Evolutionary conservation across 2,797 vertebrate genomes (phyloP), one percentile per base, ranked within the genome.

Genomic region (Clarias platycephalus): DNA sequence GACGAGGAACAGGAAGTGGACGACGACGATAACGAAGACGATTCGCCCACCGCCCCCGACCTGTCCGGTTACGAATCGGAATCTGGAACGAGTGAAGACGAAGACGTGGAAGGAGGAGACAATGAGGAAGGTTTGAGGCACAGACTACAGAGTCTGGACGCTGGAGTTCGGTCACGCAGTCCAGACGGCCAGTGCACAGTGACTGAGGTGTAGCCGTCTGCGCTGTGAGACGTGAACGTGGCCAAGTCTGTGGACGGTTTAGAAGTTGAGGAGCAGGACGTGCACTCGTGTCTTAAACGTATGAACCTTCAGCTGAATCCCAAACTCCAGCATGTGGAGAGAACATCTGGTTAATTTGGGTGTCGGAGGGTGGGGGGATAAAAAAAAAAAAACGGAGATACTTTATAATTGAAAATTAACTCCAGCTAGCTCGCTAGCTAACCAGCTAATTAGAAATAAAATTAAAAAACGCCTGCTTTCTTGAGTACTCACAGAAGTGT

Each of bases 111-210:
- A 31, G 91, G 70, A 37, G 82, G 64, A 4, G 57, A 90, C 70
- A 68, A 78, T 12, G 67, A 89, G 87, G 93, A 93, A 24, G 88
- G 84, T 34, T 40, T 86, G 92, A 89, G 91, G 1, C 95, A 96
- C 81, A 95, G 95, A 89, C 90, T 94, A 88, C 92, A 93, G 91
- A 71, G 92, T 83, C 78, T 87, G 89, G 5, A 92, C 88, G 82
- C 90, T 75, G 93, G 88, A 6, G 93, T 95, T 74, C 95, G 97
- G 87, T 97, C 97, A 71, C 95, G 96, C 80, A 96, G 96, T 92
- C 97, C 98, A 8, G 98, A 99, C 82, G 97, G 97, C 92, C 97
- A 98, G 94, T 98, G 97, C 92, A 97, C 96, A 44, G 94, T 98
- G 90, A 98, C 97, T 82, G 97, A 98, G 90, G 97, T 99, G 91